These are phyloP conservation scores for Catamblyrhynchus diadema DNA, from an alignment of 2,797 vertebrate species.

Conservation along the genomic window DNA sequence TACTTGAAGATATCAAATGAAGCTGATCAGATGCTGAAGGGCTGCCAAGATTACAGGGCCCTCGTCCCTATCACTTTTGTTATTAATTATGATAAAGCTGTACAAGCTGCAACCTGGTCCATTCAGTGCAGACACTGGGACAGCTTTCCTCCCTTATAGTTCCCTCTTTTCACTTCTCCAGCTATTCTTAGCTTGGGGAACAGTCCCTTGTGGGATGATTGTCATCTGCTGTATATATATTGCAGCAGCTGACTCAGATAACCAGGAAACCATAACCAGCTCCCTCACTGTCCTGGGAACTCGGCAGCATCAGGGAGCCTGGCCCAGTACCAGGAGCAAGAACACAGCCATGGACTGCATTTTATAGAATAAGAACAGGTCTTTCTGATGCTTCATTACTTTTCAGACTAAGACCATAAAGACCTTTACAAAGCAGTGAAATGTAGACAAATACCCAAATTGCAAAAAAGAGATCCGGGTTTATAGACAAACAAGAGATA, in stretches of 20 bases:
- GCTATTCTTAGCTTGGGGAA: constrained; percentile 57
- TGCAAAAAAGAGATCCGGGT: neutral
- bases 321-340: constrained; percentile 11
- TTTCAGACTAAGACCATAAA: neutral
- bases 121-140: neutral
- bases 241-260: constrained; percentile 64
- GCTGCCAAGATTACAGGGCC: constrained; percentile 57
- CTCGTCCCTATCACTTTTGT: constrained; percentile 34
- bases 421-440: neutral
- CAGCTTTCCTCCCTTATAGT: neutral
- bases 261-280: constrained; percentile 19
- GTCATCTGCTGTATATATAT: constrained; percentile 63
- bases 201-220: constrained; percentile 33
- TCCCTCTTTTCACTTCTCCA: constrained; percentile 9
- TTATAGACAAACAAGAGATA: neutral
- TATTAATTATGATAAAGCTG: constrained; percentile 63
- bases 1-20: constrained; percentile 37
- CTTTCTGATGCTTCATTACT: neutral
- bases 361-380: neutral
- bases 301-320: neutral
- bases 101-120: constrained; percentile 35
- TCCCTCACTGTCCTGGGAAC: constrained; percentile 34
- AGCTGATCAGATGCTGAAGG: constrained; percentile 62
- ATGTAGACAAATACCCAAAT: accelerated
- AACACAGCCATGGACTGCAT: neutral